These are phyloP conservation scores for Pentamera pediparva DNA, from an alignment of 53 echinoderm and acorn worm genomes.

Conservation along the genomic window DNA sequence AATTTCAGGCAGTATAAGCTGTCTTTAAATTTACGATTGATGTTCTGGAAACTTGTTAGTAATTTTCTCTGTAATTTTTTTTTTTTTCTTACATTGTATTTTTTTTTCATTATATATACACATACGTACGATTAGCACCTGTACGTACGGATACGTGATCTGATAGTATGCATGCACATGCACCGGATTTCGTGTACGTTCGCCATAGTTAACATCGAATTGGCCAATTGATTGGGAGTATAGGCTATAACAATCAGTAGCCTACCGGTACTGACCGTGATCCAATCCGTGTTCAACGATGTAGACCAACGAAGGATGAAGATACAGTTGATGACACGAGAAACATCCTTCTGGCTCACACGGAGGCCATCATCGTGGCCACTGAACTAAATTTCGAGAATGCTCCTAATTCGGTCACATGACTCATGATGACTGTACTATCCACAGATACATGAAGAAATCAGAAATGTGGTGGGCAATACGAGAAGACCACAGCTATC, in stretches of 20 bases:
- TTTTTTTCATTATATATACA: too few relatives aligned
- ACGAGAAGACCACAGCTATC: constrained; percentile 11
- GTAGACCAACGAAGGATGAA: too few relatives aligned
- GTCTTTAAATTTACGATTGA: not conserved
- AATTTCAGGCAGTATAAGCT: not conserved
- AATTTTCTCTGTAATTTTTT: not conserved
- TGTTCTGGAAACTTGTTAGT: not conserved
- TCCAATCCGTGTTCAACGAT: too few relatives aligned
- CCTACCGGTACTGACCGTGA: too few relatives aligned
- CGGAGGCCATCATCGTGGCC: too few relatives aligned
- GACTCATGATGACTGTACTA: not conserved
- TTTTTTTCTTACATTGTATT: not conserved
- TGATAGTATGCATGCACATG: not conserved
- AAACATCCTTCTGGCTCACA: too few relatives aligned
- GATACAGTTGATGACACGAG: too few relatives aligned
- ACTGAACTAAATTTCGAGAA: not conserved
- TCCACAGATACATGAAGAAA: constrained; percentile 2
- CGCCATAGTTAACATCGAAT: not conserved
- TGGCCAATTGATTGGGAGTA: too few relatives aligned
- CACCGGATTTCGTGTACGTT: not conserved
- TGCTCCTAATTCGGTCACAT: not conserved
- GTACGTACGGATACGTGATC: too few relatives aligned
- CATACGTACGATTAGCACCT: too few relatives aligned
- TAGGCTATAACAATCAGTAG: too few relatives aligned
- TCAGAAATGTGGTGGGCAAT: constrained; percentile 1